Evolutionary conservation across 2,888 invertebrate species (phyloP).

Genomic region (Agrypnus murinus): DNA sequence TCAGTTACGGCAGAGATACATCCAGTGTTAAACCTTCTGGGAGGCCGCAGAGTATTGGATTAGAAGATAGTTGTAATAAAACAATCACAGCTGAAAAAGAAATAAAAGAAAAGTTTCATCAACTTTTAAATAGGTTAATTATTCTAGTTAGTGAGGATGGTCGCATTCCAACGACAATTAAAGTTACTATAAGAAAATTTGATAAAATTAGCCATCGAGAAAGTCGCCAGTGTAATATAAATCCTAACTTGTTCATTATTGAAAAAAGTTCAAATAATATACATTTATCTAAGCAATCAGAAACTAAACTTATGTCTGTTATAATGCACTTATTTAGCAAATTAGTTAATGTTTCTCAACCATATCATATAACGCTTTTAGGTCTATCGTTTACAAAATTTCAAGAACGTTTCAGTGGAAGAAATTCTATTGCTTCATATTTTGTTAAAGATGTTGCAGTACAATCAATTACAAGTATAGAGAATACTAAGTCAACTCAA

Average conservation of each 20-base stretch:
- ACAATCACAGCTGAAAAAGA: conserved; percentile 83
- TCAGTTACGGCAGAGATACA: conserved; percentile 85
- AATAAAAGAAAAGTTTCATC: conserved; percentile 82
- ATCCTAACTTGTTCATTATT: conserved; percentile 77
- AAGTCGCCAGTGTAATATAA: conserved; percentile 83
- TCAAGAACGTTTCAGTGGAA: conserved; percentile 80
- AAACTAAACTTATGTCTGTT: conserved; percentile 79
- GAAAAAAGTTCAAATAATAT: conserved; percentile 62
- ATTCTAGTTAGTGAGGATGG: conserved; percentile 85
- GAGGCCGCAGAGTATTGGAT: conserved; percentile 85
- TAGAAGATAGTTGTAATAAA: conserved; percentile 86
- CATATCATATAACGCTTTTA: conserved; percentile 86
- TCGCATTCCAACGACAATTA: conserved; percentile 83
- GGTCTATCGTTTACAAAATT: conserved; percentile 90
- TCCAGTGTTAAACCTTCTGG: conserved; percentile 83
- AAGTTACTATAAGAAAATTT: conserved; percentile 83
- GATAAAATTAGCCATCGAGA: conserved; percentile 84
- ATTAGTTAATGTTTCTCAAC: conserved; percentile 81
- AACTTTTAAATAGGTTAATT: conserved; percentile 80
- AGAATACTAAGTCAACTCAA: conserved; percentile 69
- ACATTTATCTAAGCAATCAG: conserved; percentile 73
- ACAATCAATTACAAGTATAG: conserved; percentile 82
- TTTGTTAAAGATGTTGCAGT: conserved; percentile 86
- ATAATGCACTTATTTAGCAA: conserved; percentile 86
- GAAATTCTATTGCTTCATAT: conserved; percentile 83